A percentile compares a stretch with the other conserved stretches of the same genome.
Evolutionary conservation across 1,140 invertebrate genomes (phyloP).

Genomic region (Asobara japonica): DNA sequence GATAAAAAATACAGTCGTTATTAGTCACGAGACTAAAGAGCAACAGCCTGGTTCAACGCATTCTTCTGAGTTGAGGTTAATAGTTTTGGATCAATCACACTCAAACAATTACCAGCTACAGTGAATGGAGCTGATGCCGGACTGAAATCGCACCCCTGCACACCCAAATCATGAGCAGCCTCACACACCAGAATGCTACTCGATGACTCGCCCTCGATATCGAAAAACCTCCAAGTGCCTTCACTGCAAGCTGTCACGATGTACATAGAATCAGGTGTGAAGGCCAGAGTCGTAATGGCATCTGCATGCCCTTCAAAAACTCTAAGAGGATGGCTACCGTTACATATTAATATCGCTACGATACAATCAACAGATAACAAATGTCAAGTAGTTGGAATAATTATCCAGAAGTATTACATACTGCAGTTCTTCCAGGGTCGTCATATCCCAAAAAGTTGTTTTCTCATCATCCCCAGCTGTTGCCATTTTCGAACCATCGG

Average conservation of each 20-base stretch:
- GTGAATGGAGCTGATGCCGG: slow-evolving; percentile 60
- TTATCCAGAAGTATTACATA: slow-evolving; percentile 44
- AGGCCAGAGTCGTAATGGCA: slow-evolving; percentile 72
- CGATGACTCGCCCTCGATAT: slow-evolving; percentile 28
- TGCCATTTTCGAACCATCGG: slow-evolving; percentile 71
- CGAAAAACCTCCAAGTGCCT: slow-evolving; percentile 69
- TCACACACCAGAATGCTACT: slow-evolving; percentile 56
- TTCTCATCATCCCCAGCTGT: slow-evolving; percentile 81
- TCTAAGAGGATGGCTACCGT: slow-evolving; percentile 46
- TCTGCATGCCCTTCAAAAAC: slow-evolving; percentile 68
- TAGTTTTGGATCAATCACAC: no score
- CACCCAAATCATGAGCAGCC: slow-evolving; percentile 78
- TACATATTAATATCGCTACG: neutral
- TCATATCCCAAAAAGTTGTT: slow-evolving; percentile 73
- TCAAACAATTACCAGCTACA: slow-evolving; percentile 45
- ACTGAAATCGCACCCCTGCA: slow-evolving; percentile 74
- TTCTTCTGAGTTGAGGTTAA: no score
- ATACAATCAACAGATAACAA: neutral
- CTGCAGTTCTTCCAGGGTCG: slow-evolving; percentile 69
- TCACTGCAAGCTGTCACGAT: slow-evolving; percentile 74
- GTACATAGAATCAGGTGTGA: slow-evolving; percentile 73
- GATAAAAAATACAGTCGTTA: neutral
- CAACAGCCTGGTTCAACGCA: no score
- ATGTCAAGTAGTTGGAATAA: no score
- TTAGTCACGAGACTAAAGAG: no score